Conservation (phyloP, 1,140 invertebrate species). For the Andrena cerasifolii region DNA sequence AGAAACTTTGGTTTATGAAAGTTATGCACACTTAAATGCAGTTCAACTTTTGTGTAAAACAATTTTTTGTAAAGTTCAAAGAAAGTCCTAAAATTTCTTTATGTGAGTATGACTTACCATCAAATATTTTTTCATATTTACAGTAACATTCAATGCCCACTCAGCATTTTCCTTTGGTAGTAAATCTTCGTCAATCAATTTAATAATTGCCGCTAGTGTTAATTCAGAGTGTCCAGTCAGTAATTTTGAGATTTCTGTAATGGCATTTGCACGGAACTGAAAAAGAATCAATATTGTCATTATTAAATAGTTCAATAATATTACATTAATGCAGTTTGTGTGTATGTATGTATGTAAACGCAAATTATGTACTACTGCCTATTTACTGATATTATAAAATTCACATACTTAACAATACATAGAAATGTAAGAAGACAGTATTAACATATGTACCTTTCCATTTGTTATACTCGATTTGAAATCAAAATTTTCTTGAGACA, state of each 20-base stretch:
- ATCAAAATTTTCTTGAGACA: slow-evolving; percentile 86
- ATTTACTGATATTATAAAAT: too few species aligned
- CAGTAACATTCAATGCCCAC: slow-evolving; percentile 85
- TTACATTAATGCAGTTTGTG: too few species aligned
- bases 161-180: slow-evolving; percentile 85
- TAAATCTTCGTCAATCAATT: slow-evolving; percentile 85
- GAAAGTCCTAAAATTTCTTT: too few species aligned
- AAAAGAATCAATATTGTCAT: too few species aligned
- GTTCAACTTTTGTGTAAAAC: too few species aligned
- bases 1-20: too few species aligned
- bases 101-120: slow-evolving; percentile 79
- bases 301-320: too few species aligned
- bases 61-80: too few species aligned
- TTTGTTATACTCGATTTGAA: slow-evolving; percentile 86
- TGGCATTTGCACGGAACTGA: slow-evolving; percentile 74
- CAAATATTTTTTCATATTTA: slow-evolving; percentile 84
- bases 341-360: too few species aligned
- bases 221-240: slow-evolving; percentile 82
- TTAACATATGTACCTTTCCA: slow-evolving; percentile 83
- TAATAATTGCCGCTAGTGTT: slow-evolving; percentile 87
- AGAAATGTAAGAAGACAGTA: too few species aligned
- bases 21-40: too few species aligned
- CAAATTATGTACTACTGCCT: too few species aligned
- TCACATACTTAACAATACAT: slow-evolving; percentile 2
- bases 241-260: slow-evolving; percentile 74